A percentile compares a stretch with the other conserved stretches of the same genome.
These are phyloP conservation scores for Xenentodon cancila DNA, from an alignment of 2,797 vertebrate genomes.

Conservation along the genomic window DNA sequence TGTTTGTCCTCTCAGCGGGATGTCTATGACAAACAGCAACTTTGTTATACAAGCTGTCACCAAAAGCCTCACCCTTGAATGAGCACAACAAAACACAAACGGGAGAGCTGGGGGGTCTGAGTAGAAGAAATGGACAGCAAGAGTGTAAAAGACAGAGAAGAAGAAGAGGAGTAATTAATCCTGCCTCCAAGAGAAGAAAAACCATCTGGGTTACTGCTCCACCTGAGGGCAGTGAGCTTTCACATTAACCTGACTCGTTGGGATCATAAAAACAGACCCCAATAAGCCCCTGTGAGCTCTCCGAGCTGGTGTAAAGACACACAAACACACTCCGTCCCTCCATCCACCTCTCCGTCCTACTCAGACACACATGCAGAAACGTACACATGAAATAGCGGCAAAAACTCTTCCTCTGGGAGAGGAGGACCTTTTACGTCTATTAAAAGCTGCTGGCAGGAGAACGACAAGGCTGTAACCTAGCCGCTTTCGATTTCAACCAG, in stretches of 20 bases:
- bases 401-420: conserved; percentile 69
- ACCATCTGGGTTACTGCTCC: conserved; percentile 72
- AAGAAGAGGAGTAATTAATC: conserved; percentile 62
- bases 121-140: conserved; percentile 22
- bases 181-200: conserved; percentile 59
- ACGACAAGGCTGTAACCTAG: conserved; percentile 69
- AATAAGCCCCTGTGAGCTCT: conserved; percentile 69
- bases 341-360: conserved; percentile 16
- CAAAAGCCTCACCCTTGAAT: conserved; percentile 35
- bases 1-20: conserved; percentile 63
- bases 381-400: conserved; percentile 45
- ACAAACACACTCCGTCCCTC: conserved; percentile 28
- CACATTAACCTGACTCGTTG: conserved; percentile 77
- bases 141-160: conserved; percentile 42
- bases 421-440: conserved; percentile 77
- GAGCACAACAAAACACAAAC: conserved; percentile 16
- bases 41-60: conserved; percentile 52
- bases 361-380: conserved; percentile 40
- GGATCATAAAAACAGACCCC: conserved; percentile 69
- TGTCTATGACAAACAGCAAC: conserved; percentile 54
- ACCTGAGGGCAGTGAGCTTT: conserved; percentile 73
- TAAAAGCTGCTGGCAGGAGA: conserved; percentile 69
- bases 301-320: conserved; percentile 64
- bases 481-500: conserved; percentile 71
- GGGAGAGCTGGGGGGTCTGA: background rate